Base-by-base conservation (phyloP, 2,113 vertebrate genomes). In the Xyrauchen texanus region DNA sequence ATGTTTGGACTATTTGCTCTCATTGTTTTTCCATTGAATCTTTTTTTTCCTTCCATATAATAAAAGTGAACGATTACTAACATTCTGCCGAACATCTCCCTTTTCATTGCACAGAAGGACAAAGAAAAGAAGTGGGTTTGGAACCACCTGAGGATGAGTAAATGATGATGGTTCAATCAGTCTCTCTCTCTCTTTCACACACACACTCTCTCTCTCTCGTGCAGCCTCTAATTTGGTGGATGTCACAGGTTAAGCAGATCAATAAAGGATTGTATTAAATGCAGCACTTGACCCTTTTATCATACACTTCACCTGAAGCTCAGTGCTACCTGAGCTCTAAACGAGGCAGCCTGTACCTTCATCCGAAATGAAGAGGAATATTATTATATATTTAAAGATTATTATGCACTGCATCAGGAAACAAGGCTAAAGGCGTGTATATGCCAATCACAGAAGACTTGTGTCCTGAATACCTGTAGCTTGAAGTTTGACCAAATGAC, bases 191-290 rank as follows among this genome's bases (percentile, higher is more conserved):
- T 66, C 82, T 52, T 53, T 76, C 74, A 68, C 63, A 11, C 74
- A 21, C 62, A 62, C 83, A 64, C 65, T n/a, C 74, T 47, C 67
- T 67, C 64, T 77, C 75, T 68, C 65, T n/a, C 68, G 42, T 62
- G 61, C 79, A 55, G 52, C 73, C 77, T 68, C 79, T 84, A 68
- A 84, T 78, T 78, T 47, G 67, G 79, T 69, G 45, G 68, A 63
- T 81, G 76, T 77, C 42, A 55, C 70, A 81, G 69, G 79, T 84
- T 71, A 81, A 83, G 65, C 72, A 75, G 79, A 84, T 84, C 79
- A 77, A 81, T 84, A 78, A 78, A 70, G 79, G 60, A 81, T 81
- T 47, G 73, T 78, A 75, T 74, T 81, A 84, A 84, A 81, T 65
- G 57, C 64, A 51, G 53, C 76, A 79, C 76, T 81, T 72, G 74